Percentiles rank a stretch among this genome's conserved stretches.
Evolutionary conservation across 37 sponge, comb jelly and placozoan genomes (phyloP).

Genomic region (Tethya wilhelma): DNA sequence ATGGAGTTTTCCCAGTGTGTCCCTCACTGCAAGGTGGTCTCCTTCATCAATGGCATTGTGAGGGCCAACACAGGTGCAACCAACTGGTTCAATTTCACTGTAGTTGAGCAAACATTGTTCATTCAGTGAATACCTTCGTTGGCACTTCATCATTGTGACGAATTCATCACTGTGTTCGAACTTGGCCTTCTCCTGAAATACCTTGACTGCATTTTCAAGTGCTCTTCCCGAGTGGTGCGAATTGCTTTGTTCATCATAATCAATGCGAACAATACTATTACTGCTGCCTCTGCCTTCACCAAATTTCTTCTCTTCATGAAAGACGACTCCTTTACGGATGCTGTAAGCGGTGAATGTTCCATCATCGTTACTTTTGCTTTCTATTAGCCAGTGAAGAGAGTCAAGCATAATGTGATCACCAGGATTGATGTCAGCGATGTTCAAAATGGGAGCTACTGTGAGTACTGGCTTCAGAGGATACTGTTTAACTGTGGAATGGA

Average conservation of each 20-base stretch:
- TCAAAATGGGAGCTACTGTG: background rate
- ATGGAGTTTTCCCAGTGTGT: background rate
- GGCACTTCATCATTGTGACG: constrained; percentile 32
- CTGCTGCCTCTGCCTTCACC: background rate
- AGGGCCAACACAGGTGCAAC: constrained; percentile 20
- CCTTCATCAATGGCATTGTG: constrained; percentile 31
- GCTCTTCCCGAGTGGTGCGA: background rate
- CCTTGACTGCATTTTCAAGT: background rate
- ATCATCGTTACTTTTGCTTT: background rate
- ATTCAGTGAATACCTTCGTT: background rate
- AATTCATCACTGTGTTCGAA: constrained; percentile 4
- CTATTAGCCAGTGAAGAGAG: constrained; percentile 18
- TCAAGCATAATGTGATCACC: constrained; percentile 31
- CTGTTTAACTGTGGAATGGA: background rate
- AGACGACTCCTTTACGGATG: background rate
- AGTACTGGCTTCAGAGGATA: constrained; percentile 19
- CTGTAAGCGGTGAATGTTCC: constrained; percentile 16
- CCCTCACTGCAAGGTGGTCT: constrained; percentile 29
- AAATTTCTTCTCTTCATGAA: background rate
- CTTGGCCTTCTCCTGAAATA: constrained; percentile 4
- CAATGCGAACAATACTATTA: background rate
- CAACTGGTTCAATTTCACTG: background rate
- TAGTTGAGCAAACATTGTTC: background rate
- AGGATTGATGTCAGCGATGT: constrained; percentile 9
- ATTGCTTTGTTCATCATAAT: constrained; percentile 22